phyloP scores from a whole-genome alignment of 1,140 invertebrate species.

The Lepidurus arcticus region DNA sequence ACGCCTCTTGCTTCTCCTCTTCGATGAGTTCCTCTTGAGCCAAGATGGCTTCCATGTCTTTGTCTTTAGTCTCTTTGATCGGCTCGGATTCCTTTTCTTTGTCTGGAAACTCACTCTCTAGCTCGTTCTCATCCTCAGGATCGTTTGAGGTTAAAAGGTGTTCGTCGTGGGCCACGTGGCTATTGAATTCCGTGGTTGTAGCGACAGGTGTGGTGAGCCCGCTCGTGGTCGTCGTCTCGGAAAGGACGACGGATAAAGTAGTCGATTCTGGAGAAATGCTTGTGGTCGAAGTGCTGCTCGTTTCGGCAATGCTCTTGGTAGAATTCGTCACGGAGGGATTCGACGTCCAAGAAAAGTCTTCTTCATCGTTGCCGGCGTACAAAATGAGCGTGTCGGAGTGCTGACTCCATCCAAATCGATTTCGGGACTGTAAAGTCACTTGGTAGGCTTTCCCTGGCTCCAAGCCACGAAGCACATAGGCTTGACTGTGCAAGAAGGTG shows the following conservation, averaged over 20 bases:
- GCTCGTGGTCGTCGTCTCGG: not conserved
- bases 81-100: not conserved
- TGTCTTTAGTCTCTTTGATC: not conserved
- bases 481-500: conserved; percentile 29
- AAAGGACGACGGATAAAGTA: too few relatives aligned
- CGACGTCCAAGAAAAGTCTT: not conserved
- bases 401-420: conserved; percentile 32
- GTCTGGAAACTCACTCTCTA: not conserved
- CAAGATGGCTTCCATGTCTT: not conserved
- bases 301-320: too few relatives aligned
- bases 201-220: not conserved
- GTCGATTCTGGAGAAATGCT: too few relatives aligned
- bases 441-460: conserved; percentile 28
- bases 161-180: not conserved
- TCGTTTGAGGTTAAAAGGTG: not conserved
- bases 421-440: conserved; percentile 33
- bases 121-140: conserved; percentile 27
- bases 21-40: not conserved
- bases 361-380: conserved; percentile 27
- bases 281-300: too few relatives aligned
- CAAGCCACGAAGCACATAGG: conserved; percentile 25
- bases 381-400: conserved; percentile 30
- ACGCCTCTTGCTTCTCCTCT: not conserved
- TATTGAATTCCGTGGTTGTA: not conserved
- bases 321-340: too few relatives aligned